These are phyloP conservation scores for Semnornis frantzii DNA, from an alignment of 2,113 vertebrate species.

Conservation along the genomic window DNA sequence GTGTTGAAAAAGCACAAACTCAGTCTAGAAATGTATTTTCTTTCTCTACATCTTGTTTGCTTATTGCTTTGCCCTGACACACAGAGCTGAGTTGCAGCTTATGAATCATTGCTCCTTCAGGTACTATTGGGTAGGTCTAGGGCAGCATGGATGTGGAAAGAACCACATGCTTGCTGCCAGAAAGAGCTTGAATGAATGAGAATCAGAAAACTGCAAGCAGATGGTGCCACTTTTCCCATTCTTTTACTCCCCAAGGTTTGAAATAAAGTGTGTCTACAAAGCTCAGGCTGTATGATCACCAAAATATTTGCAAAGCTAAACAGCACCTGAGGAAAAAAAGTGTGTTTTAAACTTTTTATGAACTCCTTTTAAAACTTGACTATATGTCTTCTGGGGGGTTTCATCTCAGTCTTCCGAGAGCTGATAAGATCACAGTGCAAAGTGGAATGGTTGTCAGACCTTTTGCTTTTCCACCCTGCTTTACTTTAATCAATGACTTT, in stretches of 20 bases:
- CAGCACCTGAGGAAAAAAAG: not conserved
- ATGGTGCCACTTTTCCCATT: not conserved
- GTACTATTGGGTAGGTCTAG: not conserved
- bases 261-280: not conserved
- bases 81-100: not conserved
- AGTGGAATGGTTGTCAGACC: not conserved
- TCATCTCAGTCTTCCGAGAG: not conserved
- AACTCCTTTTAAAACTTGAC: not conserved
- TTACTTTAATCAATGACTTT: not conserved
- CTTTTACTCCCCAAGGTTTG: not conserved
- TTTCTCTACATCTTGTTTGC: rapidly evolving
- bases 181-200: not conserved
- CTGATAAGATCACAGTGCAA: not conserved
- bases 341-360: not conserved
- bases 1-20: not conserved
- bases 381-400: not conserved
- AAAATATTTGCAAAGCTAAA: not conserved
- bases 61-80: not conserved
- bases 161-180: not conserved
- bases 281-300: not conserved
- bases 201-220: not conserved
- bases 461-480: not conserved
- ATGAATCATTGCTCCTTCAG: not conserved
- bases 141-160: not conserved
- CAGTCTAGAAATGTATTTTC: not conserved